Base-by-base conservation (phyloP, 2,888 invertebrate genomes). In the Rhagium mordax region DNA sequence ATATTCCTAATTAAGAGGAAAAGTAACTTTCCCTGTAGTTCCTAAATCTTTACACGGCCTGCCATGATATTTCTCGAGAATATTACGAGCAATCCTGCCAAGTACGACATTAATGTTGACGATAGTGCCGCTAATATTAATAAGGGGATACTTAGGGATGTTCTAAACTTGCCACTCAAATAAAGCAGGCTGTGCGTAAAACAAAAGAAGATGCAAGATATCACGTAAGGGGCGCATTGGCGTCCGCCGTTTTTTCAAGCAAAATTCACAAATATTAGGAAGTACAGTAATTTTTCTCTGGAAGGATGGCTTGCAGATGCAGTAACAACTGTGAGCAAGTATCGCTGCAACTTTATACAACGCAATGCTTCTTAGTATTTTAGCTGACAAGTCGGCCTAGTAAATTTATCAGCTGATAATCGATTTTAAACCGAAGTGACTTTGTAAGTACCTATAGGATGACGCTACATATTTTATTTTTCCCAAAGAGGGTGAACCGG, bases 121-220 rank as follows among this genome's bases (percentile, higher is more conserved):
- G 81, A 81, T 81, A 80, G 75, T 81, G 77, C 80, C 81, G 81
- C 79, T 82, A 79, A 79, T 78, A 80, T 80, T 78, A 80, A 80
- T 80, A 76, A 77, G 78, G 65, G 72, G 70, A 67, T 74, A 71
- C 71, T 74, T 60, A 69, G 68, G 69, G 64, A 61, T 62, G 62
- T 69, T 57, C 69, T 65, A 60, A 71, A 74, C 69, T 75, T 72
- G 68, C 70, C 70, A 72, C 69, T 65, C 60, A 69, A 57, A 68
- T 69, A 53, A 61, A 74, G 71, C 62, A 60, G 62, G 53, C 49
- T 20, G 68, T 59, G 59, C 18, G 61, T 51, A 71, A 64, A 71
- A 76, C 68, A 77, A 77, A 60, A 67, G 67, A 72, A 74, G 61
- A 75, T 20, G 61, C 41, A 71, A 73, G 72, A 76, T 74, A 69